Evolutionary conservation across 2,797 vertebrate species (phyloP).

Genomic region (Neostethus bicornis): DNA sequence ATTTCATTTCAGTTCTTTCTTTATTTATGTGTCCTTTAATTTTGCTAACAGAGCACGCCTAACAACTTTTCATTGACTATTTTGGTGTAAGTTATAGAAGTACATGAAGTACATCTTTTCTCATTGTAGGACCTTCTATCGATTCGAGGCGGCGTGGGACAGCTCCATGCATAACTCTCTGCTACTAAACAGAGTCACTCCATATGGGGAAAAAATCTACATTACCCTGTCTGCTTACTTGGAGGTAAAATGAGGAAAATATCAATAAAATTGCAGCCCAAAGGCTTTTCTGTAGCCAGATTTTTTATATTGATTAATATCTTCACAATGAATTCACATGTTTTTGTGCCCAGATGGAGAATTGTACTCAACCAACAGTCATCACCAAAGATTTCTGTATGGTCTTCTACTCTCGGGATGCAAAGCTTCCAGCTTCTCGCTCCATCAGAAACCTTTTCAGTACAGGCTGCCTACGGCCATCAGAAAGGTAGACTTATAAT

Average conservation of each 20-base stretch:
- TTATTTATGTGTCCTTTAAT: not conserved
- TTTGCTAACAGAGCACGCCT: conserved; percentile 19
- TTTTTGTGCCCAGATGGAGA: conserved; percentile 90
- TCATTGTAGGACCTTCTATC: conserved; percentile 90
- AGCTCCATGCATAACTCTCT: conserved; percentile 99
- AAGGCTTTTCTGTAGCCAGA: not conserved
- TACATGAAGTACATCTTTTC: conserved; percentile 1
- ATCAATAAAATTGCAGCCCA: not conserved
- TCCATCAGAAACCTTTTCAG: conserved; percentile 97
- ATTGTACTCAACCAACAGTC: conserved; percentile 94
- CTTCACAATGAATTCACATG: not conserved
- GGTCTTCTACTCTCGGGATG: conserved; percentile 97
- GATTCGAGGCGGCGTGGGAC: conserved; percentile 96
- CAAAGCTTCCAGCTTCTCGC: conserved; percentile 93
- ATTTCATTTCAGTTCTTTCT: conserved; percentile 35
- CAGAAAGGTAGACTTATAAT: conserved; percentile 85
- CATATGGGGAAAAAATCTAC: conserved; percentile 97
- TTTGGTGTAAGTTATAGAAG: not conserved
- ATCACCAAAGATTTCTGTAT: conserved; percentile 99
- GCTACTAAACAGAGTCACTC: conserved; percentile 96
- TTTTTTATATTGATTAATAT: not conserved
- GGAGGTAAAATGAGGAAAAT: conserved; percentile 79
- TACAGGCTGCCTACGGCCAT: conserved; percentile 89
- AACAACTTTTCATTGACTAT: not conserved
- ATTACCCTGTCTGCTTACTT: conserved; percentile 97